These are phyloP conservation scores for Ditylenchus dipsaci DNA, from an alignment of 1,140 invertebrate genomes.

Conservation along the genomic window DNA sequence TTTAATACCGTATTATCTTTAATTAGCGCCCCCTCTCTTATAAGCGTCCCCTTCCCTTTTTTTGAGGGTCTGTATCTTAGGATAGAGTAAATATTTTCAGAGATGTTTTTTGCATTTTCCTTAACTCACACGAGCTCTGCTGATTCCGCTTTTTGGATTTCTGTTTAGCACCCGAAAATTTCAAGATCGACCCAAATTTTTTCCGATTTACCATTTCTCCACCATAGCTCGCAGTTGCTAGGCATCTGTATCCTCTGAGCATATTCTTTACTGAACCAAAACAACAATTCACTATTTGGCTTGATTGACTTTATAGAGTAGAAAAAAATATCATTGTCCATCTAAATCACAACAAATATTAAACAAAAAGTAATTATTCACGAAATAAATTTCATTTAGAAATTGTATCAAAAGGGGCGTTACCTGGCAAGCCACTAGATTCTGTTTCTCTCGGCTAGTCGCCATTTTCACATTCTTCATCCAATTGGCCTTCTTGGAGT, in stretches of 20 bases:
- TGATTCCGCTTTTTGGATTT: too few relatives aligned
- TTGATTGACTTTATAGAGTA: slow-evolving; percentile 90
- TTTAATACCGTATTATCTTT: too few relatives aligned
- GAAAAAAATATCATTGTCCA: slow-evolving; percentile 80
- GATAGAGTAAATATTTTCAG: too few relatives aligned
- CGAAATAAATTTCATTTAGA: slow-evolving; percentile 5
- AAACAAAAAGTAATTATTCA: slow-evolving; percentile 1
- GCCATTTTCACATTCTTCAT: slow-evolving; percentile 95
- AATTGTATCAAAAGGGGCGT: slow-evolving; percentile 8
- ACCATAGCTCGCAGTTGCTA: slow-evolving; percentile 70
- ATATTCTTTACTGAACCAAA: slow-evolving; percentile 96
- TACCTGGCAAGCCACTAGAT: slow-evolving; percentile 94
- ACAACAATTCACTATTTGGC: slow-evolving; percentile 90
- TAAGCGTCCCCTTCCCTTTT: too few relatives aligned
- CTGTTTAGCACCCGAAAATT: too few relatives aligned
- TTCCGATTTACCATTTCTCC: slow-evolving; percentile 22
- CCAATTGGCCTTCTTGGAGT: slow-evolving; percentile 90
- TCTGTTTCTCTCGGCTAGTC: slow-evolving; percentile 82
- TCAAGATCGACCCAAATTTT: too few relatives aligned
- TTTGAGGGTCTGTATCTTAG: too few relatives aligned
- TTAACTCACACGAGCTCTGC: too few relatives aligned
- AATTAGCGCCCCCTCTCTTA: too few relatives aligned
- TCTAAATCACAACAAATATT: slow-evolving; percentile 24
- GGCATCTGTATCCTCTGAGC: slow-evolving; percentile 89
- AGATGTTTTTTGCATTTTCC: too few relatives aligned